phyloP scores from a whole-genome alignment of 2,113 vertebrate genomes.

The Spea bombifrons region DNA sequence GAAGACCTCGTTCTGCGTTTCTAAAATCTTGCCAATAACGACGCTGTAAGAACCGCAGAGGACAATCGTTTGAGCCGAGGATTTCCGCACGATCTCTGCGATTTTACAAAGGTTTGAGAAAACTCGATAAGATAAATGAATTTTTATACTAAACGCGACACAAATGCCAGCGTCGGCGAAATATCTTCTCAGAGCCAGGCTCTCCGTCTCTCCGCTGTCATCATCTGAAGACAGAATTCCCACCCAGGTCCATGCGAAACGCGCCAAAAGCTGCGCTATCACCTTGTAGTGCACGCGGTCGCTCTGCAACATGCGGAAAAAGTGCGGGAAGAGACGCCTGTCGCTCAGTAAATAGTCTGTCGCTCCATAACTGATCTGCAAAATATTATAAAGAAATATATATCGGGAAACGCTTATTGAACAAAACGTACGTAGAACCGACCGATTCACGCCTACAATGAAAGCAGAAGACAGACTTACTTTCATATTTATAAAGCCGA shows the following conservation, averaged over 20 bases:
- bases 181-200: not conserved
- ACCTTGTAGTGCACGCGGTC: not conserved
- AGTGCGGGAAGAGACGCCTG: slow-evolving; percentile 1
- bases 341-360: not conserved
- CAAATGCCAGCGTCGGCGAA: slow-evolving; percentile 5
- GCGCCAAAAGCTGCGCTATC: not conserved
- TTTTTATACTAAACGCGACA: not conserved
- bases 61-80: not conserved
- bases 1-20: not conserved
- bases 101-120: not conserved
- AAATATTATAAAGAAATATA: not conserved
- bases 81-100: not conserved
- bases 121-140: not conserved
- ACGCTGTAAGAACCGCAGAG: slow-evolving; percentile 4
- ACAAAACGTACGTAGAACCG: too few relatives aligned
- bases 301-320: slow-evolving; percentile 2
- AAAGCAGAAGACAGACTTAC: too few relatives aligned
- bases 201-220: slow-evolving; percentile 4
- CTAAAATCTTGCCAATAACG: not conserved
- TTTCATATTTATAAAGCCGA: too few relatives aligned
- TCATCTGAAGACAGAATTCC: slow-evolving; percentile 11
- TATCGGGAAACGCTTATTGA: too few relatives aligned
- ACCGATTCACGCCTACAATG: too few relatives aligned
- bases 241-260: slow-evolving; percentile 29
- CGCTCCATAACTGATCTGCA: not conserved